Percentiles rank a stretch among this genome's conserved stretches.
These are phyloP conservation scores for Cheilosia urbana DNA, from an alignment of 2,888 invertebrate genomes.

Conservation along the genomic window DNA sequence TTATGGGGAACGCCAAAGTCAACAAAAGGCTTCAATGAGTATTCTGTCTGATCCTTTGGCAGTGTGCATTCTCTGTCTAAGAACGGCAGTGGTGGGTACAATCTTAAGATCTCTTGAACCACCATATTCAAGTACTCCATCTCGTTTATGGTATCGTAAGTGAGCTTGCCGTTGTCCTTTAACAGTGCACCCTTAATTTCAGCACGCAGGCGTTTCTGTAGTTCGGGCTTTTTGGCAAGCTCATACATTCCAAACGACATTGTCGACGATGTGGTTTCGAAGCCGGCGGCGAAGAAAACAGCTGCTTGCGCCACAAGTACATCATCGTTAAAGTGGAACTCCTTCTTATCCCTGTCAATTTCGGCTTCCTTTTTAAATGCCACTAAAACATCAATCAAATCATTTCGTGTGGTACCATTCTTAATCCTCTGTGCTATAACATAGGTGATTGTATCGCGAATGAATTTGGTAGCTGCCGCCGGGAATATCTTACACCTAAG, in stretches of 20 bases:
- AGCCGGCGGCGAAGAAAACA: conserved; percentile 82
- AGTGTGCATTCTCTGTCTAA: conserved; percentile 82
- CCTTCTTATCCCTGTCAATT: conserved; percentile 74
- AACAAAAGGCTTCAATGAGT: conserved; percentile 80
- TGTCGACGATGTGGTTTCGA: conserved; percentile 83
- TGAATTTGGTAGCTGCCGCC: conserved; percentile 79
- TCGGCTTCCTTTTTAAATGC: conserved; percentile 80
- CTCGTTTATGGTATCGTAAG: conserved; percentile 83
- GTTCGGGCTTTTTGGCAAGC: conserved; percentile 82
- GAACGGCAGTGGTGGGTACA: conserved; percentile 83
- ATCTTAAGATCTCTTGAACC: conserved; percentile 81
- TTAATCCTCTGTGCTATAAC: conserved; percentile 83
- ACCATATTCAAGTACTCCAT: conserved; percentile 84
- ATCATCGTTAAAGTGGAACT: conserved; percentile 77
- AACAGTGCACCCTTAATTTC: conserved; percentile 83
- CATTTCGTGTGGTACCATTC: conserved; percentile 82
- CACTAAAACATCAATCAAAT: conserved; percentile 85
- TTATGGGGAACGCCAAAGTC: conserved; percentile 79
- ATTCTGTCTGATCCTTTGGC: conserved; percentile 74
- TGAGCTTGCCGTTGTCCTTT: conserved; percentile 81
- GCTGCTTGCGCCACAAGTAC: conserved; percentile 82
- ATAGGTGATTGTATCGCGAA: conserved; percentile 82
- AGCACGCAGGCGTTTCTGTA: conserved; percentile 82
- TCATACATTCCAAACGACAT: conserved; percentile 83
- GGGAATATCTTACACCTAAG: conserved; percentile 80